Evolutionary conservation across 2,888 invertebrate genomes (phyloP).

Genomic region (Caenorhabditis doughertyi): DNA sequence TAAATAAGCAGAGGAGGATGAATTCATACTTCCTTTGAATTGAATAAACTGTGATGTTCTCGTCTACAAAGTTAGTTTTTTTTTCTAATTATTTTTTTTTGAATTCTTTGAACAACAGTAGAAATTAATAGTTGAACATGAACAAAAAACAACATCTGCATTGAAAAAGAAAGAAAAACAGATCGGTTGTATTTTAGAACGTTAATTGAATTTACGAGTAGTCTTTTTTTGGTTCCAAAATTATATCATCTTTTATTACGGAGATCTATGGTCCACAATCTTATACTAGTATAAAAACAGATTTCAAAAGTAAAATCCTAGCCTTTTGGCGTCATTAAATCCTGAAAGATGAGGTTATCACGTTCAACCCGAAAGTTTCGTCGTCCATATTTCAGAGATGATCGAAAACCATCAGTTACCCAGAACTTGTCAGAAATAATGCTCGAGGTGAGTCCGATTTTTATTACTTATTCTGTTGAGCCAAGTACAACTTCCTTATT

Average conservation of each 20-base stretch:
- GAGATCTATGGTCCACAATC: constrained; percentile 41
- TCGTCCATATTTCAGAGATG: constrained; percentile 71
- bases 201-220: constrained; percentile 13
- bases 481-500: constrained; percentile 41
- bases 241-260: constrained; percentile 3
- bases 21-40: constrained; percentile 5
- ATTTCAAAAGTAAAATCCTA: constrained; percentile 7
- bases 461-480: constrained; percentile 41
- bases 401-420: constrained; percentile 81
- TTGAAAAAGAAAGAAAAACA: neutral
- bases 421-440: constrained; percentile 82
- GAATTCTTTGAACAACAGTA: neutral
- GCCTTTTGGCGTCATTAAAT: neutral
- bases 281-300: constrained; percentile 19
- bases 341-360: constrained; percentile 20
- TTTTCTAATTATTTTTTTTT: neutral
- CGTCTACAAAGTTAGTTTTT: constrained; percentile 32
- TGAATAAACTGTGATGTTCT: constrained; percentile 4
- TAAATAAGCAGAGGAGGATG: neutral
- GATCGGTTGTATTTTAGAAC: constrained; percentile 8
- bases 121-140: neutral
- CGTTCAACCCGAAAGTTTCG: constrained; percentile 41
- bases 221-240: constrained; percentile 29
- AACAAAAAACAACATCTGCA: neutral
- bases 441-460: constrained; percentile 74